Conservation (phyloP, 2,797 vertebrate genomes). For the Brachyrhaphis roseni region DNA sequence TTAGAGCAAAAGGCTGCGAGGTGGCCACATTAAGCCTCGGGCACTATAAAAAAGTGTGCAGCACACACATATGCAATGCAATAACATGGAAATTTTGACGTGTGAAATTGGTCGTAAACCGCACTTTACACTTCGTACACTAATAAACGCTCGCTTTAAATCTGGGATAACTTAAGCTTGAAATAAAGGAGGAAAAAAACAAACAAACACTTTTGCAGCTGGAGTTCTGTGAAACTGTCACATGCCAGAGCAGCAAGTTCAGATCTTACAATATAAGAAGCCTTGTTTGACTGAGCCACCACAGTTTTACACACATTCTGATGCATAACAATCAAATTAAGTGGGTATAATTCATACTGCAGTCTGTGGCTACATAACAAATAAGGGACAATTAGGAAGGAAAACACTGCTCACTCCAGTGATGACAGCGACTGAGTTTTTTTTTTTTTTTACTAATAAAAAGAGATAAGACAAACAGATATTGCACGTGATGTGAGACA, state of each 20-base stretch:
- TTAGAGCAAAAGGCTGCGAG: conserved; percentile 70
- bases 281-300: conserved; percentile 44
- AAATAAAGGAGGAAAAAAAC: conserved; percentile 10
- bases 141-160: neutral
- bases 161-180: conserved; percentile 8
- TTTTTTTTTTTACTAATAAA: neutral
- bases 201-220: conserved; percentile 31
- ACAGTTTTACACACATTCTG: conserved; percentile 53
- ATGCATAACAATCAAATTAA: conserved; percentile 55
- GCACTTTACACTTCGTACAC: neutral
- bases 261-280: conserved; percentile 58
- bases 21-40: conserved; percentile 73
- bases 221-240: conserved; percentile 60
- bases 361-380: conserved; percentile 49
- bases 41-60: conserved; percentile 26
- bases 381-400: conserved; percentile 36
- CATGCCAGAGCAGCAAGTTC: conserved; percentile 54
- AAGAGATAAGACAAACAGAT: neutral
- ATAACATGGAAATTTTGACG: conserved; percentile 3
- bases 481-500: neutral
- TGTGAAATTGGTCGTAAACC: neutral
- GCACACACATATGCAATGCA: conserved; percentile 13
- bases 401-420: conserved; percentile 13
- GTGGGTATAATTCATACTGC: conserved; percentile 52
- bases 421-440: conserved; percentile 4